Conservation (phyloP, 2,888 invertebrate genomes). For the Troilus luridus region DNA sequence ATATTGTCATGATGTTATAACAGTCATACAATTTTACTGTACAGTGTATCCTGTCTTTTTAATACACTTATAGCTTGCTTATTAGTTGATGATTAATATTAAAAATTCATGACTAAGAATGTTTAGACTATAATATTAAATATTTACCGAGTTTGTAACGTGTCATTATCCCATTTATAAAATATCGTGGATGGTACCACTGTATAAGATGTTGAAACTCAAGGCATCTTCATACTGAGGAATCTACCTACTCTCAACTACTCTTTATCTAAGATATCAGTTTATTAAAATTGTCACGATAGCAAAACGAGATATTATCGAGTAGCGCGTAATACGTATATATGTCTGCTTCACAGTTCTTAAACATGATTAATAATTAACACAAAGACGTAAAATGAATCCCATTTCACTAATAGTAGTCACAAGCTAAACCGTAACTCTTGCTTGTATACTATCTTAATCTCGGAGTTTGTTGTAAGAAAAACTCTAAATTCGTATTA, state of each 20-base stretch:
- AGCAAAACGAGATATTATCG: constrained; percentile 20
- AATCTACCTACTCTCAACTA: constrained; percentile 14
- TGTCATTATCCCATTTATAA: constrained; percentile 56
- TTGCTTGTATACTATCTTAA: not conserved
- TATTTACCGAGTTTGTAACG: constrained; percentile 48
- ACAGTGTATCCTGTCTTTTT: not conserved
- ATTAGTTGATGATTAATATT: not conserved
- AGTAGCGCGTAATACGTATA: constrained; percentile 10
- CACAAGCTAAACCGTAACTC: not conserved
- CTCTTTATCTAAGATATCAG: constrained; percentile 32
- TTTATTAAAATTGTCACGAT: constrained; percentile 29
- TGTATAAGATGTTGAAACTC: not conserved
- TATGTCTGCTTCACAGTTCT: not conserved
- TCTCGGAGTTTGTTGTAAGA: not conserved
- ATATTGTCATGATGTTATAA: not conserved
- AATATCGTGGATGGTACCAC: not conserved
- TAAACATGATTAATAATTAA: not conserved
- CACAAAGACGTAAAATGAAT: not conserved
- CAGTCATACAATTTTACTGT: not conserved
- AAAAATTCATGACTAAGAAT: not conserved
- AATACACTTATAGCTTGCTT: not conserved
- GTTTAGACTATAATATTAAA: not conserved
- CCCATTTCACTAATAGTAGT: not conserved
- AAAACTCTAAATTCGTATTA: not conserved
- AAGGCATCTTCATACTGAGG: constrained; percentile 45